phyloP scores from a whole-genome alignment of 2,888 invertebrate genomes.

The Fissipunctia ypsillon region DNA sequence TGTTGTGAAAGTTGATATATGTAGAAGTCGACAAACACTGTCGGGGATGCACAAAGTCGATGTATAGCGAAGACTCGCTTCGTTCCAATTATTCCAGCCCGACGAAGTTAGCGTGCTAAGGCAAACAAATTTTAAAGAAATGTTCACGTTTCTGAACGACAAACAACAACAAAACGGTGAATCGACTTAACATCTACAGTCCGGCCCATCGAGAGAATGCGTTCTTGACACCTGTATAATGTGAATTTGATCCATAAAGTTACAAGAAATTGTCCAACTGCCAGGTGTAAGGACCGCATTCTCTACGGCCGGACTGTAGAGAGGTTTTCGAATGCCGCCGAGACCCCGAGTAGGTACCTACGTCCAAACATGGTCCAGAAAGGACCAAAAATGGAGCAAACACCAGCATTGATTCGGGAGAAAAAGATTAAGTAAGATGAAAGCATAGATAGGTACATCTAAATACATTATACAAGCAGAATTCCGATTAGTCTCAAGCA shows the following conservation, averaged over 20 bases:
- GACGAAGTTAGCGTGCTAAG: conserved; percentile 30
- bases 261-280: too few relatives aligned
- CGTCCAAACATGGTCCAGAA: background rate
- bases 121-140: conserved; percentile 38
- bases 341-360: background rate
- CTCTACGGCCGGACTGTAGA: too few relatives aligned
- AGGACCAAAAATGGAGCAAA: conserved; percentile 1
- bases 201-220: too few relatives aligned
- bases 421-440: background rate
- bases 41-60: conserved; percentile 41
- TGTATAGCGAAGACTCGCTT: conserved; percentile 42
- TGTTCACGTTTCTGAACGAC: conserved; percentile 25
- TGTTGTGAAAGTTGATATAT: conserved; percentile 63
- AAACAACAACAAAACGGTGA: conserved; percentile 25
- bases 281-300: too few relatives aligned
- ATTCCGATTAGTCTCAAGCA: background rate
- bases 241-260: too few relatives aligned
- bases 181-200: conserved; percentile 11
- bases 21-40: conserved; percentile 37
- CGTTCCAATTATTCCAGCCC: conserved; percentile 48
- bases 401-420: background rate
- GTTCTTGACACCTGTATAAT: too few relatives aligned
- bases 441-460: background rate
- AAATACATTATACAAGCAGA: background rate
- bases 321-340: conserved; percentile 10